Base-by-base conservation (phyloP, 2,888 invertebrate species). In the Laspeyria flexula region DNA sequence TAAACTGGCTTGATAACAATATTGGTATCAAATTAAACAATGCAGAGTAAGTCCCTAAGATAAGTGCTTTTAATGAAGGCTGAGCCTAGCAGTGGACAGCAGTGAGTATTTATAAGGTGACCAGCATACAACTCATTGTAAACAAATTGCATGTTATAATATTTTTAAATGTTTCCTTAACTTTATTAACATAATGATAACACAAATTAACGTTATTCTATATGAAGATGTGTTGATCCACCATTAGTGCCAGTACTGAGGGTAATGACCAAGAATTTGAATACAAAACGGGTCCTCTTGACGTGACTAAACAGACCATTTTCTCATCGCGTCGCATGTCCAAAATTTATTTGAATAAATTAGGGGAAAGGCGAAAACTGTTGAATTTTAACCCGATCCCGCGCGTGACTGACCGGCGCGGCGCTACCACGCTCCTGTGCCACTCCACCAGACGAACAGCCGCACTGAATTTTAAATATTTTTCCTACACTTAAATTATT, bases 341-440 rank as follows among this genome's bases (percentile, higher is more conserved):
- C 82, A 73, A 88, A 89, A 86, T 88, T 84, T 85, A 85, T 83
- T 87, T 83, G 88, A 88, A 90, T 90, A 90, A 88, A 88, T 89
- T 88, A 88, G 72, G 71, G 71, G 60, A 71, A 55, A 75, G 77
- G 83, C 79, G 82, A 79, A 79, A 84, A 85, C 83, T 79, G 86
- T 84, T 86, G 88, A 88, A 90, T 87, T 88, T 87, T 87, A 83
- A 85, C 84, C 83, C 80, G 72, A 72, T 78, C 71, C 71, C 56
- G 77, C 50, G 74, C 80, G 83, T 79, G 81, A 79, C 77, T 60
- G 66, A 30, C 66, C 64, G 58, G 29, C 44, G 58, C n/a, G 55
- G 41, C 39, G 34, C 27, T 7, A 7, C 25, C 25, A 7, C 25
- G 25, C 1, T 21, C 6, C 25, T 7, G 18, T 5, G 18, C 18